Evolutionary conservation across 2,113 vertebrate species (phyloP).

Genomic region (Plecotus auritus): DNA sequence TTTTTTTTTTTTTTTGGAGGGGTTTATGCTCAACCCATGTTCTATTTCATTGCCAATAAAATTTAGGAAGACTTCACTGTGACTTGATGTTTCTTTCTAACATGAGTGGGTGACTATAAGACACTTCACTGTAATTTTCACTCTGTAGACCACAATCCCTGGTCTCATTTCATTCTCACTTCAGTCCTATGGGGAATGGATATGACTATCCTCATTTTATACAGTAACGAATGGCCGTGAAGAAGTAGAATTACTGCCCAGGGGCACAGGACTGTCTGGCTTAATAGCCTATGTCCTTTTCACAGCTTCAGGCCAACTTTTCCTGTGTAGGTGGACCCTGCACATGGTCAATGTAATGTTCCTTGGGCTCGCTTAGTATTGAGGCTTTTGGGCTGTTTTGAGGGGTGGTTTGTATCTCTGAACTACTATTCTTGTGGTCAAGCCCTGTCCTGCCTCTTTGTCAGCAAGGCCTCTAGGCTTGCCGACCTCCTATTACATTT

Average conservation of each 20-base stretch:
- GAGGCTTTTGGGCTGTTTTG: neutral
- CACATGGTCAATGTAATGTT: neutral
- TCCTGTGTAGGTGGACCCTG: neutral
- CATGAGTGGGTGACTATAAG: neutral
- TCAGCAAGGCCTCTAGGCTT: neutral
- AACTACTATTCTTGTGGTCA: neutral
- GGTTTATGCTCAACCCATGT: constrained; percentile 76
- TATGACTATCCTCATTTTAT: constrained; percentile 19
- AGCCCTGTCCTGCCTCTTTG: neutral
- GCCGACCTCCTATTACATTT: neutral
- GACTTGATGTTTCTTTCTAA: constrained; percentile 21
- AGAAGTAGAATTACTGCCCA: neutral
- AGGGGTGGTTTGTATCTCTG: neutral
- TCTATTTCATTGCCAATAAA: constrained; percentile 87
- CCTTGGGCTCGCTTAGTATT: neutral
- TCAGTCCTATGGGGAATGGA: neutral
- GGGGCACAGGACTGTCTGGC: neutral
- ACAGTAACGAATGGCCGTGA: neutral
- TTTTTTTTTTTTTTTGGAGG: constrained; percentile 60
- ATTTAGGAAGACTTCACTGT: constrained; percentile 74
- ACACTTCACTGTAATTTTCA: neutral
- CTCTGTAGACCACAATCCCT: neutral
- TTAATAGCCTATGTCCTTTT: neutral
- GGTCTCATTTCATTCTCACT: neutral
- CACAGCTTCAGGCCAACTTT: neutral